Base-by-base conservation (phyloP, 1,140 invertebrate genomes). In the Bursaphelenchus mucronatus region DNA sequence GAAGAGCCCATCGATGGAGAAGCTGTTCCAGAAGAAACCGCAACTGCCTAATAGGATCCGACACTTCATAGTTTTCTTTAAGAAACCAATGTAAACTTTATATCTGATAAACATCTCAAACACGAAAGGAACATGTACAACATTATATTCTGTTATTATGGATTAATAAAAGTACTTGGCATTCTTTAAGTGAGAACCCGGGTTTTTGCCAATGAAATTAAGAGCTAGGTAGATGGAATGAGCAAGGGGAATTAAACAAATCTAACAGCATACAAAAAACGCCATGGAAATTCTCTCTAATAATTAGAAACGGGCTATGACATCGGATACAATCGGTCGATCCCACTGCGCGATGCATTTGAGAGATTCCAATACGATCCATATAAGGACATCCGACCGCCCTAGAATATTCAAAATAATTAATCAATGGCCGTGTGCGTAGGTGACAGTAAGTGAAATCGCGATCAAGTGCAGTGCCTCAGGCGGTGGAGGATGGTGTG, bases 301-400 rank as follows among this genome's bases (percentile, higher is more conserved):
- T 43, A 30, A 1, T 30, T 30, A 30, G 30, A 30, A 30, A 30
- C 30, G 2, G 39, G 4, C n/a, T 59, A 44, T 11, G 57, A 30
- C 19, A 59, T n/a, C 13, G 13, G 57, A 43, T 59, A 6, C 11
- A 59, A 39, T 45, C 13, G 13, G 47, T 49, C 19, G 13, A 39
- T 44, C 41, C 71, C 30, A 49, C 54, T 63, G 40, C 44, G 51
- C 8, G 51, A 47, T 11, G 52, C 51, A 49, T 61, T 63, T 5
- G 70, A 72, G 11, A 78, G 52, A 64, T 78, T 78, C 76, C 76
- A 78, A 53, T 78, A 78, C 7, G 76, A 79, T 45, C 76, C 76
- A 46, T 78, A 78, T 19, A 79, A 56, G 0, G 76, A 78, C 15
- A 75, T 59, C n/a, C 77, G 74, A 15, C 74, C 71, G 52, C 59